Conservation (phyloP, 2,888 invertebrate species). For the Dryobota labecula region DNA sequence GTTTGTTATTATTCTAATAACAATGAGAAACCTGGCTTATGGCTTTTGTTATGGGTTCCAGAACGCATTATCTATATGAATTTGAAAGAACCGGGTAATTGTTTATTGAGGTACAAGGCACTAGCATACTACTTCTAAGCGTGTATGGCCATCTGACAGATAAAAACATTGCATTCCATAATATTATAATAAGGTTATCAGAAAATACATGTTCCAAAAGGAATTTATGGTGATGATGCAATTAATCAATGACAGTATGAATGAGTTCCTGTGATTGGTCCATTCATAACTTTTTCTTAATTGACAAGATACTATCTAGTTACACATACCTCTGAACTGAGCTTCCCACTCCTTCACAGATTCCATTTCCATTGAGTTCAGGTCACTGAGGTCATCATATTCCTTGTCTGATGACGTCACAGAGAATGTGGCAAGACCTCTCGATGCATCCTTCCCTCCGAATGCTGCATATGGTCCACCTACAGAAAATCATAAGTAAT, state of each 20-base stretch:
- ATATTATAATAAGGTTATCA: background rate
- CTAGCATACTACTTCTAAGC: background rate
- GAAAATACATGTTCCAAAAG: background rate
- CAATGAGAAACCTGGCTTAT: background rate
- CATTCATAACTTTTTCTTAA: conserved; percentile 5
- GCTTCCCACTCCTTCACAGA: conserved; percentile 99
- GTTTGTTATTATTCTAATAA: background rate
- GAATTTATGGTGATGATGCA: conserved; percentile 6
- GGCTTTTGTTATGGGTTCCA: too few species aligned
- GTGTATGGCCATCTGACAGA: background rate
- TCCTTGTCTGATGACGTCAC: conserved; percentile 94
- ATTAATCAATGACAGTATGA: background rate
- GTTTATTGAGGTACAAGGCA: background rate
- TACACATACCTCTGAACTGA: conserved; percentile 96
- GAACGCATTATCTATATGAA: background rate
- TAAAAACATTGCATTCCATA: background rate
- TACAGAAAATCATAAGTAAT: too few species aligned
- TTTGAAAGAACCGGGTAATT: background rate
- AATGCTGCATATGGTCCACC: conserved; percentile 98
- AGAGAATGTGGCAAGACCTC: conserved; percentile 98
- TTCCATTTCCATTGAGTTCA: conserved; percentile 98
- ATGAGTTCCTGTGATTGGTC: conserved; percentile 24
- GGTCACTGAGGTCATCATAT: conserved; percentile 98
- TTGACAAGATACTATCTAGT: conserved; percentile 17
- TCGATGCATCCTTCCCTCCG: conserved; percentile 98